phyloP scores from a whole-genome alignment of 2,797 vertebrate species.

The Cossypha polioptera region DNA sequence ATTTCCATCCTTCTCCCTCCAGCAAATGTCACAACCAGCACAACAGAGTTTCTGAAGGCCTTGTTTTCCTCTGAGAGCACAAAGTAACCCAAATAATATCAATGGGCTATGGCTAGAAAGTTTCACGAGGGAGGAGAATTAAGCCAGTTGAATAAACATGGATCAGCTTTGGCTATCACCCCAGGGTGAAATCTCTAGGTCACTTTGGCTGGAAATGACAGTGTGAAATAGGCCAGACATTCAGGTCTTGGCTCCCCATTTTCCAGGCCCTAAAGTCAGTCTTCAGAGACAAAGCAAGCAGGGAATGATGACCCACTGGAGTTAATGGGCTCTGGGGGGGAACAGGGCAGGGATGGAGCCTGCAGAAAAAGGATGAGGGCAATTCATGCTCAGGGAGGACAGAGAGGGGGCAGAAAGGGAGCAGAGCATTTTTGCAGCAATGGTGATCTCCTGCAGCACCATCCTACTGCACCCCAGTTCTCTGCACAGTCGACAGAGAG shows the following conservation, averaged over 20 bases:
- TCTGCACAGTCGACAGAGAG: background rate
- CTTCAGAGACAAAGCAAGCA: background rate
- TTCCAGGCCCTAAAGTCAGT: background rate
- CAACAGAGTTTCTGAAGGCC: background rate
- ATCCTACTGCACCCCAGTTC: background rate
- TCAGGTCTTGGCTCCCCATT: background rate
- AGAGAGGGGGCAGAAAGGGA: background rate
- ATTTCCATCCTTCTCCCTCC: background rate
- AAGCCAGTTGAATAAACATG: constrained; percentile 14
- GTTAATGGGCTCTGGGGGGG: background rate
- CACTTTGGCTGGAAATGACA: background rate
- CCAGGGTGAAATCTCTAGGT: constrained; percentile 41
- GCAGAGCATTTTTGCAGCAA: background rate
- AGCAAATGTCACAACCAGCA: background rate
- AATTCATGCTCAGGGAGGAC: background rate
- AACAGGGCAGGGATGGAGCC: background rate
- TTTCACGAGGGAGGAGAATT: background rate
- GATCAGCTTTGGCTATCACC: background rate
- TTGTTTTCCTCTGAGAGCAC: constrained; percentile 2
- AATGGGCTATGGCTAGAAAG: background rate
- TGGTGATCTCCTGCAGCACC: background rate
- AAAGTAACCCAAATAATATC: constrained; percentile 7
- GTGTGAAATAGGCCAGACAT: background rate
- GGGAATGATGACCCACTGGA: background rate
- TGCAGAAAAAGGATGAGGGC: background rate